Base-by-base conservation (phyloP, 1,140 invertebrate genomes). In the Drosophila jambulina region DNA sequence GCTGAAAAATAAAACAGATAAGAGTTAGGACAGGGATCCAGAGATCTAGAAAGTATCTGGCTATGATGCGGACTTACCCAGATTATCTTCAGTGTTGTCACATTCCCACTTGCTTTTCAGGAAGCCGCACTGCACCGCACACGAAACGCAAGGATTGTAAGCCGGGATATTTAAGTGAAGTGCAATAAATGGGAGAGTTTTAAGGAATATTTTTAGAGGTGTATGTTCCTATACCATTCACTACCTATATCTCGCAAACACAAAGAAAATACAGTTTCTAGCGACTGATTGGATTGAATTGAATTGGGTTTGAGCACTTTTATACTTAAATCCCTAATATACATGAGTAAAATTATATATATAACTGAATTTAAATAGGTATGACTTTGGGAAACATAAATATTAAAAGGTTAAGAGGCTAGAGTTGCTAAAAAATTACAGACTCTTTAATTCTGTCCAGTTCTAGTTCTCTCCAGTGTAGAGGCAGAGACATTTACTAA, bases 1-100 rank as follows among this genome's bases (percentile, higher is more conserved):
- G 98, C 98, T 98, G 93, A 15, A 63, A 62, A 5, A 29, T 1
- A 23, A 7, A 48, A 48, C 25, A 10, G 2, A 17, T 5, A 48
- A 10, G 45, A 17, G 8, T 48, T 9, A 27, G 23, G 4, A 48
- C 29, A 0, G 43, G 6, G 9, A 5, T 13, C 19, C 2, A 45
- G 12, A 7, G 12, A 3, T 23, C 6, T 15, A 5, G 15, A 27
- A 7, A 17, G 23, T 3, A 46, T 46, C 1, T 23, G 8, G 19
- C 32, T 5, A 27, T 38, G 29, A 32, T 23, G n/a, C 13, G 25
- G 27, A 83, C 90, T 91, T 82, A 93, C 92, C 91, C 17, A 93
- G 48, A 69, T 80, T 91, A 17, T 92, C 90, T n/a, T 82, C 79
- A 13, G 83, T 92, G 51, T 63, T 80, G 62, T 93, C 92, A 65